A percentile compares a stretch with the other conserved stretches of the same genome.
Evolutionary conservation across 2,113 vertebrate species (phyloP).

Genomic region (Octodon degus): DNA sequence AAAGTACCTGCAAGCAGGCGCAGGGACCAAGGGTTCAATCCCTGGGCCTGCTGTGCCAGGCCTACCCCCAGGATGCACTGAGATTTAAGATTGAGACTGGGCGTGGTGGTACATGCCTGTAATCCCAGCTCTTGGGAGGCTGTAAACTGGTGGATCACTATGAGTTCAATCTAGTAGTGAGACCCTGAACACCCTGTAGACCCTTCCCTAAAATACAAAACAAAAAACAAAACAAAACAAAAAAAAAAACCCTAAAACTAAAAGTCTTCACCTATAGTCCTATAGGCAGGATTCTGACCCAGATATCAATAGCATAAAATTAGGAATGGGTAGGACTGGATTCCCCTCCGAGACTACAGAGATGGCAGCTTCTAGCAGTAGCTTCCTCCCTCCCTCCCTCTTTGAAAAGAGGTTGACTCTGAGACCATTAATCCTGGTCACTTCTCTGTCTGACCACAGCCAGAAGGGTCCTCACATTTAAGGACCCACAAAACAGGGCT

Average conservation of each 20-base stretch:
- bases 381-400: not conserved
- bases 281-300: not conserved
- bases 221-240: no score
- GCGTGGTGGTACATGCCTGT: no score
- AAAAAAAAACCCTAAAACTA: not conserved
- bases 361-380: not conserved
- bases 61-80: no score
- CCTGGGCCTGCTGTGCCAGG: no score
- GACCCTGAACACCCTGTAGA: no score
- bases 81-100: no score
- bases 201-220: no score
- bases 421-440: not conserved
- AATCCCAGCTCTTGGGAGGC: no score
- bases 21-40: no score
- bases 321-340: not conserved
- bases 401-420: not conserved
- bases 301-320: not conserved
- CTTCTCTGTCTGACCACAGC: not conserved
- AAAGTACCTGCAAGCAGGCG: no score
- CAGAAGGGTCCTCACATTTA: not conserved
- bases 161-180: no score
- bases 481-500: not conserved
- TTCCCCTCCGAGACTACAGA: not conserved
- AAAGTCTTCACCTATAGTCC: not conserved
- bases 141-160: no score